phyloP scores from a whole-genome alignment of 1,140 invertebrate genomes.

The Aphelenchoides fujianensis region DNA sequence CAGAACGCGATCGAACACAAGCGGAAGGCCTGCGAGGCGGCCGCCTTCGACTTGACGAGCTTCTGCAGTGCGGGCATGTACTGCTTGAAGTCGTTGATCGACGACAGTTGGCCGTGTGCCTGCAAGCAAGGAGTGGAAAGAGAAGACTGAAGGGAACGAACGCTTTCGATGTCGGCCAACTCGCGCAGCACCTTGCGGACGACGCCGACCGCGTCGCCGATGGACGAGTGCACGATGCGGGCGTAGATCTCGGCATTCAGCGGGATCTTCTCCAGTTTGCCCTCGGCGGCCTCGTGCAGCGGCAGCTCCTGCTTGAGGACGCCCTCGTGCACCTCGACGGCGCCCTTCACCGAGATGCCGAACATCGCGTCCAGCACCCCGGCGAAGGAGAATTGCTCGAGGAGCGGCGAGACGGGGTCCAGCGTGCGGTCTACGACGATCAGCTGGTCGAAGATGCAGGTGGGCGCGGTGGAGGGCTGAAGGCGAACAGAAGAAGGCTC shows the following conservation, averaged over 20 bases:
- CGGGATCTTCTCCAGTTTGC: background rate
- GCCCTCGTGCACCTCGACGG: conserved; percentile 2
- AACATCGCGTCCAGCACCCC: conserved; percentile 90
- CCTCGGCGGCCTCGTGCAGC: background rate
- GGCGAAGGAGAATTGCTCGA: conserved; percentile 93
- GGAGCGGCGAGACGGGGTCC: conserved; percentile 84
- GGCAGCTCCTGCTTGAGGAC: background rate
- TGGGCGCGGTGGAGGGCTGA: background rate
- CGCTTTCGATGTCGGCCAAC: background rate
- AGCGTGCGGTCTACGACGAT: conserved; percentile 81
- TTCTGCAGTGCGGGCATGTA: conserved; percentile 12
- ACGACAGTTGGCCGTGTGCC: conserved; percentile 2
- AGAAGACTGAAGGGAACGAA: background rate
- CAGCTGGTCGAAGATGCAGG: conserved; percentile 63
- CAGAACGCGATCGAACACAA: conserved; percentile 21
- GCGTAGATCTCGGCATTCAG: conserved; percentile 1
- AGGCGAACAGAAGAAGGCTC: background rate
- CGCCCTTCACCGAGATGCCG: conserved; percentile 65
- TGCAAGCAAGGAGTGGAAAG: background rate
- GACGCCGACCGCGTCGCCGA: background rate
- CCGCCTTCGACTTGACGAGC: background rate
- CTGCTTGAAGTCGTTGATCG: conserved; percentile 13
- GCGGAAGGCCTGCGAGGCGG: conserved; percentile 8
- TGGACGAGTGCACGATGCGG: background rate
- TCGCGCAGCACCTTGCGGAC: background rate